Evolutionary conservation across 2,888 invertebrate species (phyloP).

Genomic region (Chrysodeixis includens): DNA sequence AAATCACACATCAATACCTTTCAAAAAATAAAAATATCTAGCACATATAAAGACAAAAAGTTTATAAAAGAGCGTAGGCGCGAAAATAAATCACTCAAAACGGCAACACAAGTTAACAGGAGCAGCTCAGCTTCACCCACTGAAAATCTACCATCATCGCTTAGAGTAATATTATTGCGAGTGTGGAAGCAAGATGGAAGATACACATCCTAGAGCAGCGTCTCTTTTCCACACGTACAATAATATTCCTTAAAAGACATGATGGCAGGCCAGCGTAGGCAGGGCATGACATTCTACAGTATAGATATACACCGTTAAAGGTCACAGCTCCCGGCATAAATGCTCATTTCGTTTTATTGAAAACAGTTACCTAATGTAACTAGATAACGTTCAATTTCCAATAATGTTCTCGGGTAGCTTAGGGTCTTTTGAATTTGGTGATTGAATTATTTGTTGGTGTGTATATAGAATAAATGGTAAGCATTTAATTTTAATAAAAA

Average conservation of each 20-base stretch:
- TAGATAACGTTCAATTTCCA: neutral
- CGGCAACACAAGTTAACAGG: conserved; percentile 2
- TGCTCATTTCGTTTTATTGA: conserved; percentile 19
- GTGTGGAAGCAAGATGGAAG: too few relatives aligned
- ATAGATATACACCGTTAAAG: conserved; percentile 15
- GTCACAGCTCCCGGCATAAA: conserved; percentile 16
- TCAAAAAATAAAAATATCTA: neutral
- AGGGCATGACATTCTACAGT: conserved; percentile 31
- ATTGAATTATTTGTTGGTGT: neutral
- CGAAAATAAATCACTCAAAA: conserved; percentile 5
- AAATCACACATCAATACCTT: too few relatives aligned
- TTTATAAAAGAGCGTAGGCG: conserved; percentile 1
- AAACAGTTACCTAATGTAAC: conserved; percentile 14
- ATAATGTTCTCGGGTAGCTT: neutral
- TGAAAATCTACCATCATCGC: too few relatives aligned
- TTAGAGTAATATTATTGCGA: too few relatives aligned
- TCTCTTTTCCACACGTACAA: too few relatives aligned
- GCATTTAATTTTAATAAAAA: too few relatives aligned
- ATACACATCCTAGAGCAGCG: too few relatives aligned
- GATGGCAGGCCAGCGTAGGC: conserved; percentile 27
- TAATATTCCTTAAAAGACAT: too few relatives aligned
- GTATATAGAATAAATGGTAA: neutral
- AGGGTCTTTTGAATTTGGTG: neutral
- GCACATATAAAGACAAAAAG: neutral
- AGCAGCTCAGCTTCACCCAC: neutral